Percentiles rank a stretch among this genome's conserved stretches.
These are phyloP conservation scores for Poeciliopsis gracilis DNA, from an alignment of 2,797 vertebrate species.

Conservation along the genomic window DNA sequence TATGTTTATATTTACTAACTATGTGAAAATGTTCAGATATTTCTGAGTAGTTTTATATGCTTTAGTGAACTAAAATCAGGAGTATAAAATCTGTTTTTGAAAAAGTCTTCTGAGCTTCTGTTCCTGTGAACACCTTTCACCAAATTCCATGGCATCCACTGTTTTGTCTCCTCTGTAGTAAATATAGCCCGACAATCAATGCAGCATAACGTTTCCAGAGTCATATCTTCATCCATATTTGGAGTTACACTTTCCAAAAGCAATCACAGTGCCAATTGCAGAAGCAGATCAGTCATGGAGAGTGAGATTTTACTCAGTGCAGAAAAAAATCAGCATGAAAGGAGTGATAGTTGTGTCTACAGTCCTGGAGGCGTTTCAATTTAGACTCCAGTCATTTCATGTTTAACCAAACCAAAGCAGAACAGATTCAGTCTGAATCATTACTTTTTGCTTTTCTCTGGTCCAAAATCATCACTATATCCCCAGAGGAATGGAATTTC, in stretches of 20 bases:
- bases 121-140: background rate
- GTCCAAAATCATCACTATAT: slow-evolving; percentile 23
- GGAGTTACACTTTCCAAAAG: slow-evolving; percentile 44
- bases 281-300: slow-evolving; percentile 47
- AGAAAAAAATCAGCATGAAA: slow-evolving; percentile 62
- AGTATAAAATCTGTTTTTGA: background rate
- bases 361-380: slow-evolving; percentile 59
- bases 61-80: background rate
- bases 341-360: slow-evolving; percentile 49
- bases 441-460: slow-evolving; percentile 23
- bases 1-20: background rate
- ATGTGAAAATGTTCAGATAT: background rate
- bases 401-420: slow-evolving; percentile 46
- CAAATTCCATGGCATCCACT: slow-evolving; percentile 4
- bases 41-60: background rate
- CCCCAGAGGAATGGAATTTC: slow-evolving; percentile 33
- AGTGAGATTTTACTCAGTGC: slow-evolving; percentile 26
- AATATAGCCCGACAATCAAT: slow-evolving; percentile 15
- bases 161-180: slow-evolving; percentile 24
- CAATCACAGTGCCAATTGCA: slow-evolving; percentile 32
- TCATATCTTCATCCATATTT: slow-evolving; percentile 41
- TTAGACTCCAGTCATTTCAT: slow-evolving; percentile 54
- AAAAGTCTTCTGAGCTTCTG: background rate
- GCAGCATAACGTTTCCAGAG: slow-evolving; percentile 22
- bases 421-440: slow-evolving; percentile 52